Evolutionary conservation across 2,888 invertebrate genomes (phyloP).

Genomic region (Embidobia sp.): DNA sequence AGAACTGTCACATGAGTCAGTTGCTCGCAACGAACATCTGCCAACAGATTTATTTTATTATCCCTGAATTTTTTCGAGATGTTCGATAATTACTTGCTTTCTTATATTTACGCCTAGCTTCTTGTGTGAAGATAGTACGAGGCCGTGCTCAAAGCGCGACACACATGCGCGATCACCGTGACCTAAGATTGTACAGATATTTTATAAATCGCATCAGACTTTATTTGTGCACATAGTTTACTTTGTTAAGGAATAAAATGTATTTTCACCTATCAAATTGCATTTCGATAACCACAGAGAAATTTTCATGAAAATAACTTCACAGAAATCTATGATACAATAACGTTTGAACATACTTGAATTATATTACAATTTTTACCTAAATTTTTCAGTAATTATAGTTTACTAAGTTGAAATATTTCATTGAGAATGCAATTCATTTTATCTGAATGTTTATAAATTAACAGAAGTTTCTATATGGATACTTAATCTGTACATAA

Average conservation of each 20-base stretch:
- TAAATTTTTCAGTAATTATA: too few relatives aligned
- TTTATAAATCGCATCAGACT: conserved; percentile 54
- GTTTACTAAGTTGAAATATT: too few relatives aligned
- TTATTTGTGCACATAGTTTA: conserved; percentile 42
- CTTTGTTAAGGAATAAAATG: conserved; percentile 23
- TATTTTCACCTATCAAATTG: conserved; percentile 22
- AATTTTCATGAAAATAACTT: conserved; percentile 1
- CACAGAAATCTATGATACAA: too few relatives aligned
- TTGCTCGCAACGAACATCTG: too few relatives aligned
- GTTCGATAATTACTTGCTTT: conserved; percentile 46
- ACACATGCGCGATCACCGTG: conserved; percentile 63
- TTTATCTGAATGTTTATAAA: too few relatives aligned
- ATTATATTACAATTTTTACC: too few relatives aligned
- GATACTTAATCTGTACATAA: too few relatives aligned
- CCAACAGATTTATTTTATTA: neutral
- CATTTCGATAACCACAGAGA: conserved; percentile 14
- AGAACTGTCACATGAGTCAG: too few relatives aligned
- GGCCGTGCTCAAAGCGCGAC: conserved; percentile 60
- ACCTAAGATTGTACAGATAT: conserved; percentile 64
- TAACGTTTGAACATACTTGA: too few relatives aligned
- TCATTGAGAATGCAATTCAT: too few relatives aligned
- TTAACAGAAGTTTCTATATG: too few relatives aligned
- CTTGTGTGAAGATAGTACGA: conserved; percentile 56
- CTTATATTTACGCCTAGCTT: conserved; percentile 52
- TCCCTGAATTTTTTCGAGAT: conserved; percentile 31